Base-by-base conservation (phyloP, 2,888 invertebrate genomes). In the Cataglyphis rosenhaueri region DNA sequence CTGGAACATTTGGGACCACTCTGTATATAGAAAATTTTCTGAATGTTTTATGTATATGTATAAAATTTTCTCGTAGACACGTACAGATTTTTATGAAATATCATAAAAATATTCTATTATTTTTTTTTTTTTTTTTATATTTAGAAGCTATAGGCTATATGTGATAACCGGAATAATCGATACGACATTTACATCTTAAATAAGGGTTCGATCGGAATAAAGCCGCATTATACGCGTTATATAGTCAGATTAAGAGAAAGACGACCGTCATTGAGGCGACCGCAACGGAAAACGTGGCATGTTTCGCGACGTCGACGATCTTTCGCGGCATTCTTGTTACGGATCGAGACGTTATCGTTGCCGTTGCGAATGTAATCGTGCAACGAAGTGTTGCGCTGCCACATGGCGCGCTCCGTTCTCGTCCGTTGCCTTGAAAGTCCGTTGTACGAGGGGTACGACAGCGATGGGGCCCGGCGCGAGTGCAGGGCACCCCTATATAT, bases 401-500 rank as follows among this genome's bases (percentile, higher is more conserved):
- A 91, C 91, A 92, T 92, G 91, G 90, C 89, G 90, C 85, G 85
- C 83, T 88, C 12, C 91, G 92, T 92, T 92, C 92, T 86, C 90
- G 92, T 92, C 87, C 91, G 91, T 89, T 92, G 91, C 92, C 88
- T 89, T 89, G 87, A 89, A 91, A 92, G 90, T 92, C 91, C 92
- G 92, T 92, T 92, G 91, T 86, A 73, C 85, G 78, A 85, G 87
- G 83, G 83, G 84, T 84, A 85, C 78, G 57, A 48, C 44, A n/a
- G 25, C 44, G 82, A 29, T 66, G 48, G 48, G 75, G 62, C 62
- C 38, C 59, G 21, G 9, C 52, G 48, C 18, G 29, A 25, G 41
- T 12, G 15, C 76, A 41, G 57, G 71, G 71, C 74, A 84, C 83
- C 83, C 83, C 65, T 83, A 79, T 79, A 83, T 44, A 44, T 44